Evolutionary conservation across 92 coral and sea anemone species (phyloP), one percentile per base, ranked within the genome.

Genomic region (Epizoanthus scotinus): DNA sequence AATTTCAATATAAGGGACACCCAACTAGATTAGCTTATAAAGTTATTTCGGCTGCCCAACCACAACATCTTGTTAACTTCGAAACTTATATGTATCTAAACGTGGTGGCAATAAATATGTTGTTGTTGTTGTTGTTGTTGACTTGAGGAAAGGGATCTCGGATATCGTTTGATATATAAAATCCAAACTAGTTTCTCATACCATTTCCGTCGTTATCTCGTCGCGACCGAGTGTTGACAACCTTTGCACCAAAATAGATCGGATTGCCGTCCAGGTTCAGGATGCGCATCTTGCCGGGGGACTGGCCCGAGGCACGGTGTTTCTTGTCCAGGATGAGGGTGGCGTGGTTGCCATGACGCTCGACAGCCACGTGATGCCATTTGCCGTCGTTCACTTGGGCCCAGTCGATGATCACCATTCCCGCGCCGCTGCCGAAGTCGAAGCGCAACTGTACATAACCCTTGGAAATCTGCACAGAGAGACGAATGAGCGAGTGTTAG

Each of bases 341-440:
- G 82, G 97, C 98, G 90, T 93, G 91, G 94, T 94, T 95, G 69
- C 94, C 95, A 64, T 95, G 97, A 57, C 98, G 87, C 85, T 82
- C 86, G 56, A 95, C 93, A 20, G 88, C 85, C 89, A 95, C 95
- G 88, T 95, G 98, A 86, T 95, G 94, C 98, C 98, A 95, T 57
- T 85, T 87, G 55, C 92, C 98, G 67, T 95, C 98, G 38, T 95
- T 87, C 79, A 91, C 91, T 66, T 78, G 83, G 55, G 91, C 81
- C 94, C 97, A 91, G 81, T 93, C 98, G 22, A 95, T 85, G 83
- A 86, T 86, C 26, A 89, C 98, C 9, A 93, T 90, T 56, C 95
- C 98, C 64, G 94, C 95, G 2, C 98, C 98, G 78, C 97, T 92
- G 10, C 98, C 98, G 63, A 93, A 95, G 78, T 95, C 98, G 79